phyloP scores from a whole-genome alignment of 2,888 invertebrate genomes.

The Nematopogon swammerdamellus region DNA sequence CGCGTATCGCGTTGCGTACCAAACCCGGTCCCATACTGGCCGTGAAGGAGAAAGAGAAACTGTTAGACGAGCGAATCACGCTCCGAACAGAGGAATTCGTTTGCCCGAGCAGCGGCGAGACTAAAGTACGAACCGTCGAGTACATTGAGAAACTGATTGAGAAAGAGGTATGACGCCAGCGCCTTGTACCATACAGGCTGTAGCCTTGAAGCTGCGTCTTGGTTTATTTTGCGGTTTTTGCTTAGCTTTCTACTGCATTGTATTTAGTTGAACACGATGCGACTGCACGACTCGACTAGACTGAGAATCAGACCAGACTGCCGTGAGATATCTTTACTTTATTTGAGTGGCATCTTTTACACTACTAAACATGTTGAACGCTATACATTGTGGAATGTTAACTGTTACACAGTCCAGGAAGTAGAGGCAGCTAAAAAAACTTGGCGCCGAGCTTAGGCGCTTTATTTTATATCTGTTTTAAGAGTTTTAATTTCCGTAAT shows the following conservation, averaged over 20 bases:
- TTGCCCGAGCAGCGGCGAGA: constrained; percentile 82
- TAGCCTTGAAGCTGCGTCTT: not conserved
- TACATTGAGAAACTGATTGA: constrained; percentile 94
- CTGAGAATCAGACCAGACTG: too few relatives aligned
- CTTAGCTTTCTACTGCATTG: not conserved
- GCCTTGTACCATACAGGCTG: not conserved
- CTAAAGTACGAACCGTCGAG: constrained; percentile 86
- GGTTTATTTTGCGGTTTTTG: not conserved
- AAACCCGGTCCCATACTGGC: constrained; percentile 78
- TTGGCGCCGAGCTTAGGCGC: too few relatives aligned
- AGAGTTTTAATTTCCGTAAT: too few relatives aligned
- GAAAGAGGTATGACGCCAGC: constrained; percentile 74
- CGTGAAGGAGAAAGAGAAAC: constrained; percentile 85
- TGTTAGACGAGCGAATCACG: constrained; percentile 85
- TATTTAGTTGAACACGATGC: not conserved
- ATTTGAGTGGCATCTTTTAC: too few relatives aligned
- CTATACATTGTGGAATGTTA: too few relatives aligned
- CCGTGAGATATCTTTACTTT: too few relatives aligned
- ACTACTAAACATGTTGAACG: too few relatives aligned
- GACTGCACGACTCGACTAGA: not conserved
- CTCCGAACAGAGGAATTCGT: constrained; percentile 86
- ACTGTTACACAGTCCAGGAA: too few relatives aligned
- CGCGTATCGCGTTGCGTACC: constrained; percentile 85
- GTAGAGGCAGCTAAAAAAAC: too few relatives aligned
- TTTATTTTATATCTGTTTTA: too few relatives aligned